These are phyloP conservation scores for Chlamydotis undulata DNA, from an alignment of 2,113 vertebrate genomes.

Conservation along the genomic window DNA sequence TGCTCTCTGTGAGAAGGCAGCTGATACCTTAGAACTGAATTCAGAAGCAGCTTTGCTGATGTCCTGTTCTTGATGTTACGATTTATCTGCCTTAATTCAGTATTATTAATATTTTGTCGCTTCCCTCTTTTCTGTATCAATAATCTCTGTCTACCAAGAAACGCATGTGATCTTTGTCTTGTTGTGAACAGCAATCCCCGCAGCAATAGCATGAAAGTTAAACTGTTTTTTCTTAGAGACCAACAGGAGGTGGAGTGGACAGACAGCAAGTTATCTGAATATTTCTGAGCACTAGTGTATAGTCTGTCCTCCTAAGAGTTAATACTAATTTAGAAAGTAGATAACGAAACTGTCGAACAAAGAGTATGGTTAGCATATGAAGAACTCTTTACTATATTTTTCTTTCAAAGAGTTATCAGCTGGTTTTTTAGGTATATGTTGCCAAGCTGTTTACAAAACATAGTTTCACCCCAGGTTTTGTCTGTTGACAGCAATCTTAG, in stretches of 20 bases:
- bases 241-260: background rate
- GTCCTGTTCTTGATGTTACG: background rate
- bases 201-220: background rate
- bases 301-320: background rate
- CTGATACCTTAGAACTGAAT: constrained; percentile 9
- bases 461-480: background rate
- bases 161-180: background rate
- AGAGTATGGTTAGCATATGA: background rate
- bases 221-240: background rate
- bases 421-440: background rate
- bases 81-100: background rate
- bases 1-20: background rate
- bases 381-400: background rate
- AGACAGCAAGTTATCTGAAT: background rate
- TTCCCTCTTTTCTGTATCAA: background rate
- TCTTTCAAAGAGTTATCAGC: background rate
- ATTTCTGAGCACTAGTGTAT: background rate
- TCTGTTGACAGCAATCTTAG: background rate
- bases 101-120: background rate
- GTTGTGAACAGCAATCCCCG: background rate
- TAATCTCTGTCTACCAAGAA: background rate
- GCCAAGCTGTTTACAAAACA: background rate
- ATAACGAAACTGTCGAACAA: background rate
- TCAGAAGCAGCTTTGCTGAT: background rate
- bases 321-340: background rate